Evolutionary conservation across 2,113 vertebrate species (phyloP), one percentile per base, ranked within the genome.

Genomic region (Apaloderma vittatum): DNA sequence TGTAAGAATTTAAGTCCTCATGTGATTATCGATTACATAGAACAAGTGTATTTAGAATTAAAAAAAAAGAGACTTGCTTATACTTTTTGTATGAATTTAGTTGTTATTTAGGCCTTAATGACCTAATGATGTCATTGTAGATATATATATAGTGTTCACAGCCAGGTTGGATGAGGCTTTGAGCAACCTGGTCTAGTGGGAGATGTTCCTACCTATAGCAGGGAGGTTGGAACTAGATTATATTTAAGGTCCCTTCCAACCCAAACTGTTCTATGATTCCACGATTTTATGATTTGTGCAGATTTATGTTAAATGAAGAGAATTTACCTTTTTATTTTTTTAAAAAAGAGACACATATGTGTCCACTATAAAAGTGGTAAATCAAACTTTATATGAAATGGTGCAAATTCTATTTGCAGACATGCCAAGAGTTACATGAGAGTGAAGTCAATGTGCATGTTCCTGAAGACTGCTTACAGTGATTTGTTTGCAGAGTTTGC

Each of bases 401-500:
- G 11, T 45, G 32, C 40, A 77, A 52, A 24, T 57, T 88, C 40
- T 83, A 29, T 88, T 96, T 93, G 71, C 40, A 87, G 78, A 71
- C 68, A 72, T 30, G 75, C 52, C 82, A 83, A 84, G 61, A 72
- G 27, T 30, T 81, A 81, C 45, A 84, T 45, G 76, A 86, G 20
- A 90, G 15, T 49, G 20, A 94, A 88, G 57, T 88, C 68, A 84
- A 52, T 61, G 59, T 81, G 52, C 45, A 15, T 81, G 72, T 87
- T 91, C 65, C 68, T 89, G 46, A 92, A 86, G 86, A 76, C 26
- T 81, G 78, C 59, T 86, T 74, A 71, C 57, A 91, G 48, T 45
- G 55, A 76, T 94, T 85, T 93, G 79, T 72, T 90, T 88, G 68
- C 65, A 72, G 81, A 83, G 52, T 94, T 95, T 90, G 52, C 65